These are phyloP conservation scores for Onychomys arenicola DNA, from an alignment of 2,797 vertebrate species.

Conservation along the genomic window DNA sequence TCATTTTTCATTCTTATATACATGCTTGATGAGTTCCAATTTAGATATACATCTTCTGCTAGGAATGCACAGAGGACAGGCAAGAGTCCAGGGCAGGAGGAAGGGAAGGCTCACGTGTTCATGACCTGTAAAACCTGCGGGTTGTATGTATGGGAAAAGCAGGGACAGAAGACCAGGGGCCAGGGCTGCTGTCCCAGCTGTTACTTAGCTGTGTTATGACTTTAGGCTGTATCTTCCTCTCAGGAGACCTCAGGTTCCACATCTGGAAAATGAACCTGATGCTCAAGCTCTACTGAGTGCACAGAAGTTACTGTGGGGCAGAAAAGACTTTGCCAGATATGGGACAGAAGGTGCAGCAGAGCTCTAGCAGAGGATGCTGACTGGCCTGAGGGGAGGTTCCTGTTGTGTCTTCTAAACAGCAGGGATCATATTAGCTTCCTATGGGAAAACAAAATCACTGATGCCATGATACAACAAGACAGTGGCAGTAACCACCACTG, in stretches of 20 bases:
- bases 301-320: neutral
- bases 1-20: neutral
- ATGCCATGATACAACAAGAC: neutral
- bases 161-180: neutral
- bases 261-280: neutral
- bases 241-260: neutral
- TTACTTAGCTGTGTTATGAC: neutral
- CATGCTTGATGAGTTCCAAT: neutral
- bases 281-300: neutral
- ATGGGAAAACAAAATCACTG: neutral
- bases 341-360: neutral
- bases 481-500: neutral
- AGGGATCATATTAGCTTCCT: neutral
- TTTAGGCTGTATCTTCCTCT: neutral
- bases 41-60: neutral
- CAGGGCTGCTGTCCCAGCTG: neutral
- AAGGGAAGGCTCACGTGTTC: neutral
- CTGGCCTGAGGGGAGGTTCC: neutral
- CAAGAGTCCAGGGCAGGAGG: neutral
- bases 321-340: neutral
- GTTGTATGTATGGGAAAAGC: neutral
- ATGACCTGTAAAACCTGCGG: neutral
- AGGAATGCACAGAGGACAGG: neutral
- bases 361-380: neutral
- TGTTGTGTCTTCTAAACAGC: neutral